Conservation (phyloP, 2,113 vertebrate species). For the Pungitius pungitius region DNA sequence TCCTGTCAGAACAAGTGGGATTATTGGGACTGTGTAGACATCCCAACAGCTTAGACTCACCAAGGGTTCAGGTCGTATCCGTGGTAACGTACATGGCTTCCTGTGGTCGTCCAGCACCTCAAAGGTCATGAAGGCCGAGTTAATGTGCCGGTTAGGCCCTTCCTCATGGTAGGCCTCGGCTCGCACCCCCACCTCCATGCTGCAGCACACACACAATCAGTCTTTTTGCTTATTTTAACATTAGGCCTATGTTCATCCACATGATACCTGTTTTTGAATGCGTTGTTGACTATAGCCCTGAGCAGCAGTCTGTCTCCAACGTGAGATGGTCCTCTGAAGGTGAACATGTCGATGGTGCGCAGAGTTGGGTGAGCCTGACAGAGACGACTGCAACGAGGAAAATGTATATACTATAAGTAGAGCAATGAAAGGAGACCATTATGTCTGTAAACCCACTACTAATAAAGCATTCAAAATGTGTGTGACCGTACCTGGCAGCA, state of each 20-base stretch:
- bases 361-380: slow-evolving; percentile 89
- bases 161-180: slow-evolving; percentile 88
- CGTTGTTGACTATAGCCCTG: slow-evolving; percentile 93
- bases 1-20: too few relatives aligned
- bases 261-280: slow-evolving; percentile 88
- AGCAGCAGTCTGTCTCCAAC: slow-evolving; percentile 91
- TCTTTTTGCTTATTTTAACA: not conserved
- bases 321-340: slow-evolving; percentile 92
- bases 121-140: slow-evolving; percentile 96
- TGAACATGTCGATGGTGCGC: slow-evolving; percentile 94
- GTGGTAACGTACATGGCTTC: slow-evolving; percentile 80
- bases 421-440: not conserved
- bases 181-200: slow-evolving; percentile 94
- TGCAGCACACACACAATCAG: slow-evolving; percentile 54
- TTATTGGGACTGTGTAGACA: too few relatives aligned
- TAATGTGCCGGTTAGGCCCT: slow-evolving; percentile 86
- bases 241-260: not conserved
- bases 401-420: not conserved
- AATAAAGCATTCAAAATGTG: not conserved
- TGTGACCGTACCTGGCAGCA: slow-evolving; percentile 87
- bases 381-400: slow-evolving; percentile 81
- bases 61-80: slow-evolving; percentile 85
- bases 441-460: not conserved
- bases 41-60: slow-evolving; percentile 69
- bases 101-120: slow-evolving; percentile 84